Evolutionary conservation across 2,888 invertebrate species (phyloP), one percentile per base, ranked within the genome.

Genomic region (Nebria salina): DNA sequence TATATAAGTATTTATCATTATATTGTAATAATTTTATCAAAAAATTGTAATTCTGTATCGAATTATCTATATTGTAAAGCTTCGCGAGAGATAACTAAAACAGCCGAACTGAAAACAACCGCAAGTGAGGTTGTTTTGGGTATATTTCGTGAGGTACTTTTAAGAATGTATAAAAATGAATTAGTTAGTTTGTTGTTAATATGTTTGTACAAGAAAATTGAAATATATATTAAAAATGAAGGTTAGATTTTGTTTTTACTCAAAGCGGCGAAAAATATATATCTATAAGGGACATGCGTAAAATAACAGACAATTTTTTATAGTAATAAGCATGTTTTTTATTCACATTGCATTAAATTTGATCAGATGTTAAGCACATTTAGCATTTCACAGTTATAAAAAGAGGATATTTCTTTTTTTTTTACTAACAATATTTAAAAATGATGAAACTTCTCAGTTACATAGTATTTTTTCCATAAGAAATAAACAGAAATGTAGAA

Each of bases 351-450:
- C 70, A 70, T 70, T 70, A 70, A 70, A 70, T 26, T 25, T 25
- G 34, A 26, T 70, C 34, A 70, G 34, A 26, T 70, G 34, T 70
- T 70, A 70, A 70, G 70, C 70, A 70, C 70, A 70, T 70, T 25
- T 34, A 70, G 70, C 70, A 25, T 26, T 70, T 70, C 70, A 70
- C 70, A 70, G 70, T 70, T 70, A 26, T 70, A 70, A 34, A 70
- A 70, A 54, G 54, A 54, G 54, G 8, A 54, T 54, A 54, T 54
- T 54, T 54, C 54, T 54, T 54, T 54, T 54, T 43, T 54, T 54
- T 54, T 54, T 54, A 54, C 54, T 54, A 54, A 54, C 54, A 54
- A 54, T 54, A 54, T 54, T 54, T 54, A 54, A 54, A 54, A 54
- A 54, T 54, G 54, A 54, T 54, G 54, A 54, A 34, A 54, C 54